Conservation (phyloP, 2,113 vertebrate genomes). For the Tricholaema leucomelas region DNA sequence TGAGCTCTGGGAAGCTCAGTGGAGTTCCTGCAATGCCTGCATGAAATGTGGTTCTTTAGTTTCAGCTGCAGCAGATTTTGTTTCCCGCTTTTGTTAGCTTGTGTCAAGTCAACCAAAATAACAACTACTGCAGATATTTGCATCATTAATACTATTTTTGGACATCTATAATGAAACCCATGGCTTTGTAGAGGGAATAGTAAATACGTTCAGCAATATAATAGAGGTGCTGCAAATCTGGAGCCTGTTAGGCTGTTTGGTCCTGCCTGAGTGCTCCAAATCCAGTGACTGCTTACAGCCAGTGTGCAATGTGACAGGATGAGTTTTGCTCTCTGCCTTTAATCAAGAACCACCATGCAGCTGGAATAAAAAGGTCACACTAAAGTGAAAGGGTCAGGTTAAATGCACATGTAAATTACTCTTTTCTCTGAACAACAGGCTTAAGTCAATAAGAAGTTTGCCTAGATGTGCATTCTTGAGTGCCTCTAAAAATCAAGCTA, state of each 20-base stretch:
- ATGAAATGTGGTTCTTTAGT: not conserved
- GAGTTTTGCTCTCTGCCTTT: not conserved
- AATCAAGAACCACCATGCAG: not conserved
- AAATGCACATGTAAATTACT: not conserved
- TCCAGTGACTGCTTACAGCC: not conserved
- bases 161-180: not conserved
- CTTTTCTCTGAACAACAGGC: not conserved
- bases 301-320: not conserved
- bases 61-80: not conserved
- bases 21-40: not conserved
- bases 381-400: not conserved
- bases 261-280: not conserved
- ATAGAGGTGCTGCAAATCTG: not conserved
- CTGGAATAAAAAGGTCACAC: not conserved
- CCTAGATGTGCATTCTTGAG: not conserved
- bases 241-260: not conserved
- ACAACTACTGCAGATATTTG: not conserved
- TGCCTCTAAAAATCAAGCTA: constrained; percentile 1
- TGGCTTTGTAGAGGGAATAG: not conserved
- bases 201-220: not conserved
- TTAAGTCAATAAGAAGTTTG: not conserved
- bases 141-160: not conserved
- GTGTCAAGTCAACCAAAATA: not conserved
- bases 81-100: not conserved
- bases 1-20: not conserved